Evolutionary conservation across 2,113 vertebrate species (phyloP).

Genomic region (Pelecanus crispus): DNA sequence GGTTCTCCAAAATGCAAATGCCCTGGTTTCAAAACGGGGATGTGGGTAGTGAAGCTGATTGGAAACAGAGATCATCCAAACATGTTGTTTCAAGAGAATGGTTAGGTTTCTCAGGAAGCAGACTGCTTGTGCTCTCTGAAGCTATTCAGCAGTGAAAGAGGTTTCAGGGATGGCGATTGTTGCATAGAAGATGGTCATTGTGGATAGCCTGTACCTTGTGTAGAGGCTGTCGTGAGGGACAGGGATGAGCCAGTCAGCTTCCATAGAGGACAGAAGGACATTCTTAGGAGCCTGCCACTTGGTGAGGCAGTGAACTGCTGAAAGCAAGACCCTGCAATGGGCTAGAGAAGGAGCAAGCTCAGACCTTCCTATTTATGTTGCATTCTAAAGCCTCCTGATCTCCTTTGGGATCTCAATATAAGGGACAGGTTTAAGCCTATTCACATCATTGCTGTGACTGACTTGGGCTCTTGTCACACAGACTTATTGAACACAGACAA

Average conservation of each 20-base stretch:
- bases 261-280: accelerated
- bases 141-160: background rate
- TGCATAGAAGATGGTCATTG: background rate
- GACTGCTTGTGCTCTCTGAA: accelerated
- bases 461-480: background rate
- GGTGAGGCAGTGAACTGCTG: background rate
- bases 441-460: background rate
- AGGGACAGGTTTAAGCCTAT: background rate
- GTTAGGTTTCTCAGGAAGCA: background rate
- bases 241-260: background rate
- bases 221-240: background rate
- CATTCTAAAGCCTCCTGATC: background rate
- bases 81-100: accelerated
- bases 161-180: background rate
- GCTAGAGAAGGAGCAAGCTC: background rate
- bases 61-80: background rate
- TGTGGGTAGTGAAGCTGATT: background rate
- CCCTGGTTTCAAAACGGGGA: background rate
- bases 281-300: background rate
- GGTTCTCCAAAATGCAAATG: background rate
- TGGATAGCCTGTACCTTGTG: background rate
- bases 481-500: background rate
- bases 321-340: background rate
- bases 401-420: background rate
- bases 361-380: background rate